Evolutionary conservation across 2,888 invertebrate species (phyloP), one percentile per base, ranked within the genome.

Genomic region (Drosophila meridionalis): DNA sequence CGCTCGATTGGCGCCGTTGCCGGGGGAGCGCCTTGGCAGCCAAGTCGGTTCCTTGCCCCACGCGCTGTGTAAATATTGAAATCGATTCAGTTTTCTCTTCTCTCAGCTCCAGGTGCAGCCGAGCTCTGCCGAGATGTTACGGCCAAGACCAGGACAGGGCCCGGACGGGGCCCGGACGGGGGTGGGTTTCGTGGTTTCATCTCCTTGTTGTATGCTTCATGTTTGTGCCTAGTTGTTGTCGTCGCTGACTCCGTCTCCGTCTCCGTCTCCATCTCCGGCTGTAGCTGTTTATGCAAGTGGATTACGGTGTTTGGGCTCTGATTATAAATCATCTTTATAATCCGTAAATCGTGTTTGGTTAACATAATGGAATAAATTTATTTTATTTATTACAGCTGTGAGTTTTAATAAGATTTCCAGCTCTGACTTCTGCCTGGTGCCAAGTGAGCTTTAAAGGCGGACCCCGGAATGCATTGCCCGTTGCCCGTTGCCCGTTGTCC

Each of bases 301-400:
- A 90, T 87, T 87, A 87, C 82, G 89, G 90, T 90, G 89, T 87
- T 87, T 90, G 87, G 52, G 89, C 76, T 89, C 85, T 87, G 88
- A 89, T 90, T 88, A 88, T 88, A 88, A 88, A 88, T 88, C 88
- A 88, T 88, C 89, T 90, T 90, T 89, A 90, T 88, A 88, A 88
- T 88, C 89, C 87, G 87, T 87, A 90, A 90, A 88, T 88, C 90
- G 88, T 88, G 88, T 87, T 87, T 87, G 89, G 89, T 84, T 89
- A 90, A 87, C 89, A 87, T 90, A 88, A 88, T 90, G 88, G 90
- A 88, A 90, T 88, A 90, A 84, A 89, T 88, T 90, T 89, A 87
- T 90, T 83, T 90, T 87, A 87, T 87, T 90, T 90, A 90, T 87
- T 87, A 88, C 89, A 81, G 90, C 87, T 83, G 89, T 85, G 81